These are phyloP conservation scores for Andrena minutula DNA, from an alignment of 2,888 invertebrate species.

Conservation along the genomic window DNA sequence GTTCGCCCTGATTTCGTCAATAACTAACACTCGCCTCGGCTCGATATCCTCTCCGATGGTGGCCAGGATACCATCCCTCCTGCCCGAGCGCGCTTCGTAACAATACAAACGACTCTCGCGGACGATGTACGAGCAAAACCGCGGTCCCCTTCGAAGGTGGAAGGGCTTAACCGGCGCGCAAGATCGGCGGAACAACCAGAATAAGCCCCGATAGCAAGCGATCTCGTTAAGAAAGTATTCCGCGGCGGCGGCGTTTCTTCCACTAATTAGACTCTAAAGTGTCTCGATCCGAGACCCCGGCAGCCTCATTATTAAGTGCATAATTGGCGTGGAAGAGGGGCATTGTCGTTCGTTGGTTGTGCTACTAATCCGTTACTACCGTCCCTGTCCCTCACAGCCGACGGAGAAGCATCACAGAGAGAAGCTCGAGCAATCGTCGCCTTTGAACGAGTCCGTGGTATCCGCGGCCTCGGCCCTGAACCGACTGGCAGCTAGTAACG, in stretches of 20 bases:
- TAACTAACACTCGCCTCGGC: slow-evolving; percentile 1
- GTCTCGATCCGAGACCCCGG: slow-evolving; percentile 65
- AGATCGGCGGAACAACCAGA: slow-evolving; percentile 64
- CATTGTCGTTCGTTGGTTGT: slow-evolving; percentile 56
- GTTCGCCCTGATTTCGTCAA: slow-evolving; percentile 9
- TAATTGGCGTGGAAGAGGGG: slow-evolving; percentile 73
- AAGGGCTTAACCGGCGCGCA: slow-evolving; percentile 57
- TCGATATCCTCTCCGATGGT: slow-evolving; percentile 9
- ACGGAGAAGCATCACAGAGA: slow-evolving; percentile 85
- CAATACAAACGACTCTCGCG: slow-evolving; percentile 48
- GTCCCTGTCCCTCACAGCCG: slow-evolving; percentile 71
- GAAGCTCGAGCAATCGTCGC: slow-evolving; percentile 85
- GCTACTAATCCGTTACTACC: slow-evolving; percentile 64
- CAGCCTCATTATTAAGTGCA: slow-evolving; percentile 74
- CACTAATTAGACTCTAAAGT: slow-evolving; percentile 77
- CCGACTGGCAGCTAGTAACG: slow-evolving; percentile 91
- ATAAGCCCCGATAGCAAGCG: slow-evolving; percentile 72
- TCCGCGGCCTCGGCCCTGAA: slow-evolving; percentile 88
- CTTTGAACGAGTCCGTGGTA: slow-evolving; percentile 85
- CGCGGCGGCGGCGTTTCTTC: slow-evolving; percentile 69
- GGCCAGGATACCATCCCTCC: neutral
- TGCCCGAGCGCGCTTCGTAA: slow-evolving; percentile 18
- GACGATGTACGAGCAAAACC: slow-evolving; percentile 41
- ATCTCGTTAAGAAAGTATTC: slow-evolving; percentile 80
- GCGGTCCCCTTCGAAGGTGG: slow-evolving; percentile 22